Base-by-base conservation (phyloP, 2,888 invertebrate genomes). In the Lutraria lutraria region DNA sequence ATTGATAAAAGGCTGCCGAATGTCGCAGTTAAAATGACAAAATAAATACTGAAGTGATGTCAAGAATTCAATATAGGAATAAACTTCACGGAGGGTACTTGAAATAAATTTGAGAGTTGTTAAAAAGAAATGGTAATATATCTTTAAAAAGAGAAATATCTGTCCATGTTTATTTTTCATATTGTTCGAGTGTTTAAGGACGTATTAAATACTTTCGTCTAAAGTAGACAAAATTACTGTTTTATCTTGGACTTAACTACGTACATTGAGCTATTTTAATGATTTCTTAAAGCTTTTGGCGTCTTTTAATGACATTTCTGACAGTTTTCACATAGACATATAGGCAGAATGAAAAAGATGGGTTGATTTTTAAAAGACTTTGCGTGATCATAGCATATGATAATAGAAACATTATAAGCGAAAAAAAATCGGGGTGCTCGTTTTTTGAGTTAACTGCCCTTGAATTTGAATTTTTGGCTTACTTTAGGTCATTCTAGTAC, bases 161-260 rank as follows among this genome's bases (percentile, higher is more conserved):
- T 80, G 43, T 56, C n/a, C 43, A 81, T 86, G 85, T 86, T 86
- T 86, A 81, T 86, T 63, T 86, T 86, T 86, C 80, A 81, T 86
- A 80, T 86, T 86, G 81, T 81, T 86, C 80, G 63, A 86, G 85
- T 86, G 85, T 86, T 86, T 86, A 56, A n/a, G 80, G 56, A 84
- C n/a, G 81, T 81, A 86, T 80, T 81, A 81, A 80, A 86, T 79
- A 86, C 80, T 76, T 81, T 80, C 34, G 60, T 52, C 43, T 43
- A 8, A 52, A 76, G 84, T 84, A 76, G 34, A 84, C 53, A 72
- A 54, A 76, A 76, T 34, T 29, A 76, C 31, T 76, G 19, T 34
- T 76, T 76, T 76, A 76, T 76, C 76, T 76, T 34, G 15, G 4
- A 13, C 6, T 76, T 6, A 31, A 76, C 15, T 6, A 76, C 34